Base-by-base conservation (phyloP, 2,797 vertebrate genomes). In the Cercopithecus mitis region DNA sequence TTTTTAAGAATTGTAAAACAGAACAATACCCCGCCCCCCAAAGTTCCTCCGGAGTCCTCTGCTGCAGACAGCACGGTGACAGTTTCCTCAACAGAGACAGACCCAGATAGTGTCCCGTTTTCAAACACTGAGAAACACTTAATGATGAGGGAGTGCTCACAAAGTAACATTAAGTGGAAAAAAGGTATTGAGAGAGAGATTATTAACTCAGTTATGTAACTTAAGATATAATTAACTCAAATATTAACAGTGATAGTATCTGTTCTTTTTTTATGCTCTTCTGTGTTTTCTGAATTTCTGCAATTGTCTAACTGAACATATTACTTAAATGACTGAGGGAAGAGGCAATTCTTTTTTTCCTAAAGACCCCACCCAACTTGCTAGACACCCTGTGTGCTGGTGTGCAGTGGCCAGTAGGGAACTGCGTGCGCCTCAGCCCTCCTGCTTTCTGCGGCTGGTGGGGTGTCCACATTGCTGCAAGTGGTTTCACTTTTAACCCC, bases 351-450 rank as follows among this genome's bases (percentile, higher is more conserved):
- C 8, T 47, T 55, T 64, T 33, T 41, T 27, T 45, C 61, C 41
- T 22, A 22, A 17, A 30, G 52, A 43, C 39, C 79, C 57, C 7
- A 0, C 67, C 61, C 5, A 8, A 10, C n/a, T 14, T 7, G 3
- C n/a, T 1, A 15, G 58, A 13, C 36, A 7, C 19, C n/a, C 39
- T 24, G 9, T 1, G 22, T 15, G 15, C 15, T 12, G 43, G n/a
- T 30, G 2, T 0, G 55, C 11, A 2, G 0, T 2, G 57, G 19
- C 45, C 41, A 36, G 17, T 10, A 39, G 5, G 20, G 20, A 12
- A 45, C 7, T 20, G 10, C 11, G 0, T 3, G 15, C 20, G 0
- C 50, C 12, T 24, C n/a, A 0, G 20, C 41, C 55, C 50, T 13
- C n/a, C 45, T 47, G 47, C 67, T 27, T 47, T 14, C 20, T 9